Conservation (phyloP, 2,888 invertebrate species). For the Leuctra nigra region DNA sequence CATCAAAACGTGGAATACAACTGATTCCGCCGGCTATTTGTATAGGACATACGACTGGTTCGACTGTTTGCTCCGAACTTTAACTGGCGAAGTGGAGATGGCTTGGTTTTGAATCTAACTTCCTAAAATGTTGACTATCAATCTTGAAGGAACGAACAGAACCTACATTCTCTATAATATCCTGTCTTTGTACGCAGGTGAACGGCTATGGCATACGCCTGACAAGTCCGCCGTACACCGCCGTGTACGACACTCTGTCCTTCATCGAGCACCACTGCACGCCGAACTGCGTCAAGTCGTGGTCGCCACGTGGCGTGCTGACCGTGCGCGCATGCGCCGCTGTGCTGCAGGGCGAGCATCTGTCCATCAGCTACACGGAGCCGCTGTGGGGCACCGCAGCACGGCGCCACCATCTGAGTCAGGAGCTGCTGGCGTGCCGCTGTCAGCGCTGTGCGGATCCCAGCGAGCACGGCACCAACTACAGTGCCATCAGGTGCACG, state of each 20-base stretch:
- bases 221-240: conserved; percentile 62
- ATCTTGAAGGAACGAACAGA: too few species aligned
- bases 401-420: conserved; percentile 71
- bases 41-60: too few species aligned
- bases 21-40: too few species aligned
- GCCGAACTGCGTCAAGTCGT: conserved; percentile 75
- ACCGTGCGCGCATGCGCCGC: conserved; percentile 48
- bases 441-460: conserved; percentile 65
- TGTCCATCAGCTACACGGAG: conserved; percentile 81
- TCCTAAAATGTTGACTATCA: too few species aligned
- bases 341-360: conserved; percentile 59
- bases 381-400: conserved; percentile 80
- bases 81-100: too few species aligned
- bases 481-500: conserved; percentile 68
- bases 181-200: conserved; percentile 45
- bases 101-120: too few species aligned
- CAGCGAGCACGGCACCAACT: conserved; percentile 66
- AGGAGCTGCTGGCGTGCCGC: conserved; percentile 61
- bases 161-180: background rate
- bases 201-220: conserved; percentile 76
- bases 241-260: conserved; percentile 65
- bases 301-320: conserved; percentile 42
- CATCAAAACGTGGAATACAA: too few species aligned
- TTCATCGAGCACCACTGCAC: conserved; percentile 72
- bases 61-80: too few species aligned